Evolutionary conservation across 2,888 invertebrate species (phyloP), one percentile per base, ranked within the genome.

Genomic region (Neuroscelio doddi): DNA sequence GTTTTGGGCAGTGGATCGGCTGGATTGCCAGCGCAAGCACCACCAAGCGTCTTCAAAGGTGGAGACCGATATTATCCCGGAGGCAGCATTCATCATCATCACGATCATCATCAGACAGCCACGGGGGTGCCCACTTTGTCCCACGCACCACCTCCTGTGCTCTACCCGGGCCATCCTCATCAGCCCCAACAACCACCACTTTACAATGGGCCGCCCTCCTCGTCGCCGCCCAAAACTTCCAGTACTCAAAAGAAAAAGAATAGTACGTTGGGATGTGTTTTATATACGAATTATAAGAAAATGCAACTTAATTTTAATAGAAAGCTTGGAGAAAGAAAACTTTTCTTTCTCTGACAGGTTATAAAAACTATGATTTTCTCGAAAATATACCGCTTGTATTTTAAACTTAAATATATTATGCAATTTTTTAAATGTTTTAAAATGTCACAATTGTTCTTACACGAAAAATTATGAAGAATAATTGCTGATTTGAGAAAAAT

Each of bases 191-290:
- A 34, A 85, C 78, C 80, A 64, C 78, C 81, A 52, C 76, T 80
- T 67, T 79, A 83, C 78, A 82, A 79, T 73, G 84, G 82, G 67
- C 76, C 78, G 64, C 83, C 84, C 71, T 83, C 86, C 65, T 85
- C 87, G 73, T 85, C 86, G 79, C 87, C 87, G 82, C 86, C 85
- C 72, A 84, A 86, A 76, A 89, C 89, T 77, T 88, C 90, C 46
- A 88, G 91, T 75, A 91, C 91, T 75, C 93, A 93, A 86, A 89
- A 89, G 86, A 88, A 82, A 76, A 83, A 83, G 76, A 84, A 83
- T 79, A 85, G 85, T 80, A 81, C 80, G 82, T 83, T 71, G 69
- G n/a, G n/a, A n/a, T n/a, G n/a, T n/a, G n/a, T n/a, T n/a, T n/a
- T n/a, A 21, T 21, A 21, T 5, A 21, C 21, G 21, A n/a, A n/a